Evolutionary conservation across 1,140 invertebrate genomes (phyloP).

Genomic region (honey bee (Apis mellifera)): Amel_HAv3.1 CM009941.2:12255501-12256000

Average conservation of each 20-base stretch:
- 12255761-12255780: too few relatives aligned
- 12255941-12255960: constrained; percentile 67
- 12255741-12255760: too few relatives aligned
- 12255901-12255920: constrained; percentile 51
- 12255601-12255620: background rate
- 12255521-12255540: constrained; percentile 18
- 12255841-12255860: background rate
- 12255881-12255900: constrained; percentile 59
- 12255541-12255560: constrained; percentile 11
- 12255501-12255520: background rate
- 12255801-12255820: background rate
- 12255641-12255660: too few relatives aligned
- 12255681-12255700: too few relatives aligned
- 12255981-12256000: background rate
- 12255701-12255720: too few relatives aligned
- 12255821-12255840: background rate
- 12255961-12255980: background rate
- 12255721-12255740: too few relatives aligned
- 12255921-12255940: constrained; percentile 53
- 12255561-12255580: background rate
- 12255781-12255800: background rate
- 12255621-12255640: too few relatives aligned
- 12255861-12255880: constrained; percentile 26
- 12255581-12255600: background rate
- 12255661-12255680: too few relatives aligned